A percentile compares a stretch with the other conserved stretches of the same genome.
Evolutionary conservation across 2,888 invertebrate species (phyloP).

Genomic region (Orgyia antiqua): DNA sequence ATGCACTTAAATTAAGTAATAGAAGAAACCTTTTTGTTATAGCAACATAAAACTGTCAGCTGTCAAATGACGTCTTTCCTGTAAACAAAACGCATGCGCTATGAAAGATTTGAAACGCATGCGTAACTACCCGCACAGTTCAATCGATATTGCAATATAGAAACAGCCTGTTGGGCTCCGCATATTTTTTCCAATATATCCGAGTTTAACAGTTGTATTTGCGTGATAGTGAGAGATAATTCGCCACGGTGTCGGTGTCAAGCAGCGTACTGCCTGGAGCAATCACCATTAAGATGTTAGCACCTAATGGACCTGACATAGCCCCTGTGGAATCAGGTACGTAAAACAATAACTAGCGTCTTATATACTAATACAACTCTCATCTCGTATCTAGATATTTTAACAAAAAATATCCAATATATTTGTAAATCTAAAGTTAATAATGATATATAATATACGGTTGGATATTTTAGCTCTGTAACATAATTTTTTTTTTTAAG

Average conservation of each 20-base stretch:
- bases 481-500: too few species aligned
- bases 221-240: constrained; percentile 36
- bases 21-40: too few species aligned
- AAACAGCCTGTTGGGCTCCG: constrained; percentile 70
- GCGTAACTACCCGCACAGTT: constrained; percentile 42
- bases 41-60: constrained; percentile 35
- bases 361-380: too few species aligned
- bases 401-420: not conserved
- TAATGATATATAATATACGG: too few species aligned
- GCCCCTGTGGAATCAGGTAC: constrained; percentile 74
- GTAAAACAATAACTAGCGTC: constrained; percentile 33
- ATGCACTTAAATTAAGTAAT: too few species aligned
- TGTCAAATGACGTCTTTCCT: constrained; percentile 69
- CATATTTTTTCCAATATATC: constrained; percentile 42
- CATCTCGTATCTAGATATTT: too few species aligned
- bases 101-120: constrained; percentile 31
- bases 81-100: constrained; percentile 27
- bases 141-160: constrained; percentile 68
- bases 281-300: constrained; percentile 73
- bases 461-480: too few species aligned
- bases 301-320: constrained; percentile 77
- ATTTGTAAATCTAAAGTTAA: too few species aligned
- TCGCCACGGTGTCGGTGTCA: constrained; percentile 66
- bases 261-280: constrained; percentile 65
- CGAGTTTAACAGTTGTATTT: constrained; percentile 37